Evolutionary conservation across 2,797 vertebrate genomes (phyloP).

Genomic region (Xiphorhynchus erythropygius): DNA sequence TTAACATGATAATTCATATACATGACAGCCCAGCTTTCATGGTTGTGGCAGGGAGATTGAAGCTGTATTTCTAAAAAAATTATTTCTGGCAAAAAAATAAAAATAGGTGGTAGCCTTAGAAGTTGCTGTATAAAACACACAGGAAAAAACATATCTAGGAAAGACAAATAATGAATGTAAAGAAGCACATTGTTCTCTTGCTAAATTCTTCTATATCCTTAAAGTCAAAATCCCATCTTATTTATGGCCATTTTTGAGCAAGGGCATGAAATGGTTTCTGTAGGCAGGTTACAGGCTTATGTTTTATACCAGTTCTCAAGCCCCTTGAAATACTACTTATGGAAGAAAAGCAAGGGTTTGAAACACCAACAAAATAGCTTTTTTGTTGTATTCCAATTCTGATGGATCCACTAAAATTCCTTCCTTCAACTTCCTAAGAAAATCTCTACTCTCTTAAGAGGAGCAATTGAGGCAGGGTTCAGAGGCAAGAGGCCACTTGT

Average conservation of each 20-base stretch:
- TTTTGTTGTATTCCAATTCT: background rate
- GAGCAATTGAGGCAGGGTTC: background rate
- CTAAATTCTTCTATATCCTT: background rate
- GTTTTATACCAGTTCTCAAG: background rate
- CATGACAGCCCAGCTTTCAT: background rate
- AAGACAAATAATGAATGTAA: background rate
- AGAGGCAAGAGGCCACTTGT: background rate
- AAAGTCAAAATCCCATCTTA: background rate
- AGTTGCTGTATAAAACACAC: background rate
- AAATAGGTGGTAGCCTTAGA: background rate
- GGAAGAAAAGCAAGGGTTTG: background rate
- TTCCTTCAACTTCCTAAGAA: background rate
- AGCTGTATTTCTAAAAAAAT: background rate
- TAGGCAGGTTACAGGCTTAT: background rate
- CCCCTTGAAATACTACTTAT: background rate
- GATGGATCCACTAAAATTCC: background rate
- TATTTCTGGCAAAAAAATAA: background rate
- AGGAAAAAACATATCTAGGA: background rate
- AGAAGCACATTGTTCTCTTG: rapidly evolving
- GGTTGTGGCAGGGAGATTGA: background rate
- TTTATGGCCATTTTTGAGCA: background rate
- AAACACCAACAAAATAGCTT: background rate
- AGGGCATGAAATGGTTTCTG: background rate
- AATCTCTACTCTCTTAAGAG: background rate
- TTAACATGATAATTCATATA: constrained; percentile 31